Conservation (phyloP, 2,888 invertebrate genomes). For the Sericinus montela region DNA sequence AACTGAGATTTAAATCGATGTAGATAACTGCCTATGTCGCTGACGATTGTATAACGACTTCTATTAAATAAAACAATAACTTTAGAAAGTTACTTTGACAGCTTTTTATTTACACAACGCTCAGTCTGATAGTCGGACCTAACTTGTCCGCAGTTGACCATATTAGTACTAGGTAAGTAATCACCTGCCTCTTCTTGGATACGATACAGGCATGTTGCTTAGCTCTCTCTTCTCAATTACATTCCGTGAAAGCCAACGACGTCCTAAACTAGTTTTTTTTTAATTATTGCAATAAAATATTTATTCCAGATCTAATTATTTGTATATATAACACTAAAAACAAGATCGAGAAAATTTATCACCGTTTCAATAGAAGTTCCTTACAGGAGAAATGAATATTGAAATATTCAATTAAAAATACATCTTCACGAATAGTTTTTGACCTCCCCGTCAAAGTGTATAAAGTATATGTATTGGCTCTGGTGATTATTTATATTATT, state of each 20-base stretch:
- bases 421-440: too few species aligned
- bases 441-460: too few species aligned
- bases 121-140: constrained; percentile 27
- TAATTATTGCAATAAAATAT: constrained; percentile 8
- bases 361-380: too few species aligned
- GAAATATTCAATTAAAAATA: too few species aligned
- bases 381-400: too few species aligned
- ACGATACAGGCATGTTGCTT: constrained; percentile 37
- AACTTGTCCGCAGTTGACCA: constrained; percentile 37
- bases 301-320: too few species aligned
- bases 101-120: constrained; percentile 49
- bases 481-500: too few species aligned
- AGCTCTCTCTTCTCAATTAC: constrained; percentile 61
- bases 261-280: constrained; percentile 13
- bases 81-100: constrained; percentile 58
- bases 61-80: constrained; percentile 39
- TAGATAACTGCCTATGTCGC: neutral
- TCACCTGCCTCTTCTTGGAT: constrained; percentile 53
- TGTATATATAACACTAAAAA: too few species aligned
- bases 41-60: constrained; percentile 18
- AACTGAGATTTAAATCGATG: constrained; percentile 8
- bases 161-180: constrained; percentile 39
- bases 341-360: too few species aligned
- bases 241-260: constrained; percentile 34
- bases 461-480: too few species aligned